A percentile compares a stretch with the other conserved stretches of the same genome.
Evolutionary conservation across 2,113 vertebrate genomes (phyloP).

Genomic region (Periophthalmodon schlosseri): DNA sequence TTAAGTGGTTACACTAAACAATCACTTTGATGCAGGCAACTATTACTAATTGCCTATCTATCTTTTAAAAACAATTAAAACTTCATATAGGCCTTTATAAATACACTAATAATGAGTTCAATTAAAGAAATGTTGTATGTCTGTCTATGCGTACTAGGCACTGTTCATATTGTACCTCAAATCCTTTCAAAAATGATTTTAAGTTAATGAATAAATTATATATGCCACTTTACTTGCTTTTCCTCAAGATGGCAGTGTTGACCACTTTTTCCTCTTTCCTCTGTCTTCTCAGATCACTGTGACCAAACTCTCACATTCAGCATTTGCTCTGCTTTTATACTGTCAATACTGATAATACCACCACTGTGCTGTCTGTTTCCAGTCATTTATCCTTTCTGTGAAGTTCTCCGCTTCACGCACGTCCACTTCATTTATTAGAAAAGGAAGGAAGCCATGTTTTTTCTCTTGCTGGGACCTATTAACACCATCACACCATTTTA

Average conservation of each 20-base stretch:
- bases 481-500: too few relatives aligned
- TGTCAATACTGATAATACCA: slow-evolving; percentile 46
- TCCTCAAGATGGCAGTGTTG: slow-evolving; percentile 66
- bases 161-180: too few relatives aligned
- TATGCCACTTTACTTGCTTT: neutral
- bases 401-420: slow-evolving; percentile 35
- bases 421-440: slow-evolving; percentile 49
- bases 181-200: too few relatives aligned
- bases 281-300: neutral
- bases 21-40: too few relatives aligned
- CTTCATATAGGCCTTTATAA: too few relatives aligned
- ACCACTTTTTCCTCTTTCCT: neutral
- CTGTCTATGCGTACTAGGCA: too few relatives aligned
- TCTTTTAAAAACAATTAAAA: too few relatives aligned
- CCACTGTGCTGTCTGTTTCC: slow-evolving; percentile 42
- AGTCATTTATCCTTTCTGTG: slow-evolving; percentile 48
- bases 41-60: too few relatives aligned
- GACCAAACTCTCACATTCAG: slow-evolving; percentile 5
- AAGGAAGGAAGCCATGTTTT: slow-evolving; percentile 43
- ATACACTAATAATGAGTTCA: too few relatives aligned
- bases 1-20: too few relatives aligned
- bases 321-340: slow-evolving; percentile 7
- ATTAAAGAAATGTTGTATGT: too few relatives aligned
- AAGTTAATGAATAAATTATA: neutral
- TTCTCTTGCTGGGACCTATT: slow-evolving; percentile 30